Evolutionary conservation across 2,113 vertebrate genomes (phyloP).

Genomic region (Erythrolamprus reginae): DNA sequence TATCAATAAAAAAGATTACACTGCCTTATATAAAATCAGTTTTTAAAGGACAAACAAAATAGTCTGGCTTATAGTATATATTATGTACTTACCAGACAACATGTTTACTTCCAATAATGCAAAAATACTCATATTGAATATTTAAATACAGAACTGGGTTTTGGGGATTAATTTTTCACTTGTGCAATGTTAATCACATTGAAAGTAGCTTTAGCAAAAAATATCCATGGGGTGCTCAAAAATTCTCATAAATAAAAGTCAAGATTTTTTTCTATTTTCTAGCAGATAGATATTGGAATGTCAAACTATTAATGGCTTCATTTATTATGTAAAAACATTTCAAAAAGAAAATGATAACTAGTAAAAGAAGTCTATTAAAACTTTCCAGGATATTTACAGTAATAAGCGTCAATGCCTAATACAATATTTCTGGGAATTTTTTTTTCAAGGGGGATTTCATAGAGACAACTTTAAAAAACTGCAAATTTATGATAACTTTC

Average conservation of each 20-base stretch:
- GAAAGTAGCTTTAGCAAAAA: not conserved
- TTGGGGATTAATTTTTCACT: not conserved
- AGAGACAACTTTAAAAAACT: constrained; percentile 28
- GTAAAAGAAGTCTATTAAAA: not conserved
- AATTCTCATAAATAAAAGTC: not conserved
- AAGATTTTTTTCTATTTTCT: not conserved
- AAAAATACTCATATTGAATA: not conserved
- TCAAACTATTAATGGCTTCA: not conserved
- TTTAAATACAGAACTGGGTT: not conserved
- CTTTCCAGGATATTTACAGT: not conserved
- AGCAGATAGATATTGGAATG: not conserved
- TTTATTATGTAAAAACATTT: not conserved
- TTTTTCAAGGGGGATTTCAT: not conserved
- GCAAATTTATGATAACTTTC: constrained; percentile 33
- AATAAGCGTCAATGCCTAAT: fast-evolving
- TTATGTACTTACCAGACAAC: not conserved
- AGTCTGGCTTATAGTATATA: not conserved
- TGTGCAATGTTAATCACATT: not conserved
- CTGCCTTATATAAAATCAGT: not conserved
- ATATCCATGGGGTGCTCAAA: not conserved
- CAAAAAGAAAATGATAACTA: not conserved
- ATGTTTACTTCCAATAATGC: not conserved
- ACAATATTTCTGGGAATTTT: not conserved
- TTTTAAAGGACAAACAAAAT: not conserved
- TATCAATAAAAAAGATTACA: constrained; percentile 28